These are phyloP conservation scores for Sisyra nigra DNA, from an alignment of 2,888 invertebrate genomes.

Conservation along the genomic window DNA sequence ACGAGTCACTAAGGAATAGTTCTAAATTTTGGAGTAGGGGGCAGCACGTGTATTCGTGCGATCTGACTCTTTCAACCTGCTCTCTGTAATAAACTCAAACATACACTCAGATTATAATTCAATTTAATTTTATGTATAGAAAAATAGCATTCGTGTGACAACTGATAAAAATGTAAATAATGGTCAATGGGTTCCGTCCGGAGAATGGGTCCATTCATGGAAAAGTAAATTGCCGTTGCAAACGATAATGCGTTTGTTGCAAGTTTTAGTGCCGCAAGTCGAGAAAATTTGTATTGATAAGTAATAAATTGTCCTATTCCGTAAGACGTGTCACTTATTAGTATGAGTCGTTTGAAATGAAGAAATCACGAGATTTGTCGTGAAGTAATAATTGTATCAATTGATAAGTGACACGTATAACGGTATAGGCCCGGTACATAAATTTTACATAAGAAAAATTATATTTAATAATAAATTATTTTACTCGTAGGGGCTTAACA, in stretches of 20 bases:
- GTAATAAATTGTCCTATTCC: constrained; percentile 39
- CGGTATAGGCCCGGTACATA: neutral
- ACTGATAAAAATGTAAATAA: constrained; percentile 17
- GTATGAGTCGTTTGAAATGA: constrained; percentile 1
- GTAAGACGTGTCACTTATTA: too few species aligned
- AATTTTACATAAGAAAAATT: too few species aligned
- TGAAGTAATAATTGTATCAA: too few species aligned
- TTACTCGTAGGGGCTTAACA: constrained; percentile 65
- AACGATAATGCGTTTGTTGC: constrained; percentile 96
- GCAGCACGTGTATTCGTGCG: too few species aligned
- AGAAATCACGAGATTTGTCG: too few species aligned
- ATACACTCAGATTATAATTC: too few species aligned
- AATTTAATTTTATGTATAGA: too few species aligned
- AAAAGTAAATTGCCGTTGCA: constrained; percentile 93
- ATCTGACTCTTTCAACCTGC: too few species aligned
- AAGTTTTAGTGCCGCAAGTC: constrained; percentile 97
- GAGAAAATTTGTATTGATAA: constrained; percentile 99
- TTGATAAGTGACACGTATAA: neutral
- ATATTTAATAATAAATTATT: constrained; percentile 1
- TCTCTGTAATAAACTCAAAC: too few species aligned
- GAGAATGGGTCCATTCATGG: constrained; percentile 95
- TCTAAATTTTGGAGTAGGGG: too few species aligned
- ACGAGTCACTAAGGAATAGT: too few species aligned
- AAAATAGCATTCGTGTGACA: constrained; percentile 44
- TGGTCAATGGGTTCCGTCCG: constrained; percentile 70